Evolutionary conservation across 2,888 invertebrate species (phyloP).

Genomic region (Caenorhabditis panamensis): DNA sequence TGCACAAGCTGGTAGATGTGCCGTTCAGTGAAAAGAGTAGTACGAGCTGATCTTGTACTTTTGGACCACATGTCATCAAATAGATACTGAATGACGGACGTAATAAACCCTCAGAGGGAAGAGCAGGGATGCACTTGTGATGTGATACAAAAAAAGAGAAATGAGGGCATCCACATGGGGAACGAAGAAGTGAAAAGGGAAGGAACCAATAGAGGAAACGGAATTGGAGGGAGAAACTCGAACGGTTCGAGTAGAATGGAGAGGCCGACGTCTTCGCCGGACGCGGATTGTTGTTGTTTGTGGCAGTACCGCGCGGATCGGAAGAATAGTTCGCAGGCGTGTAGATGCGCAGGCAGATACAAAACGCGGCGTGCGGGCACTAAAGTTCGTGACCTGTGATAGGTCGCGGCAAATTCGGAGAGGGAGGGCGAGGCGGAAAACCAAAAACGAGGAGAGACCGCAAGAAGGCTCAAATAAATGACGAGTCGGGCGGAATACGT

Average conservation of each 20-base stretch:
- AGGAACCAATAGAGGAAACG: slow-evolving; percentile 3
- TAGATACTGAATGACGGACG: not conserved
- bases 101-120: not conserved
- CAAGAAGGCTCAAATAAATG: slow-evolving; percentile 63
- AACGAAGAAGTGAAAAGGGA: not conserved
- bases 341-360: slow-evolving; percentile 58
- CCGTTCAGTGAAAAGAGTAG: slow-evolving; percentile 22
- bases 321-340: slow-evolving; percentile 42
- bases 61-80: slow-evolving; percentile 3
- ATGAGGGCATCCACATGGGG: not conserved
- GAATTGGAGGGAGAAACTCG: slow-evolving; percentile 23
- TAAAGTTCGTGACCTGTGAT: slow-evolving; percentile 61
- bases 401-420: slow-evolving; percentile 61
- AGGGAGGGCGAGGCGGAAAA: slow-evolving; percentile 51
- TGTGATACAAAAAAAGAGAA: not conserved
- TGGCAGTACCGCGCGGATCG: slow-evolving; percentile 57
- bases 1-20: slow-evolving; percentile 29
- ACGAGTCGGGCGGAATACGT: slow-evolving; percentile 63
- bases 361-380: slow-evolving; percentile 60
- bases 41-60: slow-evolving; percentile 7
- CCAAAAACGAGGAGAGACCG: slow-evolving; percentile 46
- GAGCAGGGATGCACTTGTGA: not conserved
- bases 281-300: slow-evolving; percentile 60
- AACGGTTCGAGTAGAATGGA: slow-evolving; percentile 34
- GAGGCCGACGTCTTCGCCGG: slow-evolving; percentile 48